Evolutionary conservation across 2,797 vertebrate species (phyloP).

Genomic region (Catharus ustulatus): DNA sequence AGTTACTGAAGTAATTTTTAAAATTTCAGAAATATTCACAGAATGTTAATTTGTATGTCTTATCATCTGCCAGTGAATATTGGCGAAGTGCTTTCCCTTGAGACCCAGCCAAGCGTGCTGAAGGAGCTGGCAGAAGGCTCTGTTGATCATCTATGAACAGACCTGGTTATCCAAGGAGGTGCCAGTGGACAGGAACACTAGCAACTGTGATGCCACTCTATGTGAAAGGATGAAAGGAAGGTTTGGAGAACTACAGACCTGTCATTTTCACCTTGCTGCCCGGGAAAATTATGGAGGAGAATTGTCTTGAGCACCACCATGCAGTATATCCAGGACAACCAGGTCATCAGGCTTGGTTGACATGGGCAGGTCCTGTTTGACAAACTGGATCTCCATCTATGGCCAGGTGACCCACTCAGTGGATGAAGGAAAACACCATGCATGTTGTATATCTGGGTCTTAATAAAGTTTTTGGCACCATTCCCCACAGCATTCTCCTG

Average conservation of each 20-base stretch:
- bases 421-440: background rate
- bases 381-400: background rate
- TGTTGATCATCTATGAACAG: background rate
- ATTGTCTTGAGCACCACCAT: background rate
- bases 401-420: background rate
- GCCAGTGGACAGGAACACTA: too few species aligned
- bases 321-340: fast-evolving
- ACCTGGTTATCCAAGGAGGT: background rate
- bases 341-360: background rate
- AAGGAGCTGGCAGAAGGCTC: background rate
- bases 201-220: background rate
- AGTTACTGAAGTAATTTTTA: background rate
- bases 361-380: background rate
- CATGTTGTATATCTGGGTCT: background rate
- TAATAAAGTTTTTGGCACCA: background rate
- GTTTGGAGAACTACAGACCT: background rate
- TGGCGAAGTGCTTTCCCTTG: background rate
- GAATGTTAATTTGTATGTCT: background rate
- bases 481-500: background rate
- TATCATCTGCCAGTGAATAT: background rate
- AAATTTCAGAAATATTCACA: background rate
- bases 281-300: background rate
- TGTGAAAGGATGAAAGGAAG: background rate
- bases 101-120: background rate
- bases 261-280: background rate